Evolutionary conservation across 2,888 invertebrate genomes (phyloP).

Genomic region (Dexiosoma caninum): DNA sequence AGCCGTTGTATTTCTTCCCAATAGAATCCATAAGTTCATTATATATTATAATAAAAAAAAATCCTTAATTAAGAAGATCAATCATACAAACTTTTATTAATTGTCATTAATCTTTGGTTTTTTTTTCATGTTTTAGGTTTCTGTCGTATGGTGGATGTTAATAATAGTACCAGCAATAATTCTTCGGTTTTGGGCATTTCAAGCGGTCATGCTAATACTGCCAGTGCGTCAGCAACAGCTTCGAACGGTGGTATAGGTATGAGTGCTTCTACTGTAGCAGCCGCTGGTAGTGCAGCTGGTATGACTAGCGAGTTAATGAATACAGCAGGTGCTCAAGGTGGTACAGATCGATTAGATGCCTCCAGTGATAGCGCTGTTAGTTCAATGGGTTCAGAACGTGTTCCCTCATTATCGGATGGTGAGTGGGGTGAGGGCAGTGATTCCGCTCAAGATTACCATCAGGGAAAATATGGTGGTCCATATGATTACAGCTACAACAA

Average conservation of each 20-base stretch:
- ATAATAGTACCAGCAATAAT: constrained; percentile 77
- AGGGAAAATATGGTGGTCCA: constrained; percentile 78
- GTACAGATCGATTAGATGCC: constrained; percentile 86
- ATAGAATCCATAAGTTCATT: too few relatives aligned
- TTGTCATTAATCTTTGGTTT: too few relatives aligned
- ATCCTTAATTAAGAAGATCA: too few relatives aligned
- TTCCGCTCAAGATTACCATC: constrained; percentile 88
- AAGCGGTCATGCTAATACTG: constrained; percentile 68
- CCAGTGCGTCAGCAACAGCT: constrained; percentile 64
- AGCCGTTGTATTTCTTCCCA: too few relatives aligned
- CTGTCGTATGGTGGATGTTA: constrained; percentile 88
- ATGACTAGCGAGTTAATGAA: constrained; percentile 72
- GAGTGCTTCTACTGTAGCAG: constrained; percentile 65
- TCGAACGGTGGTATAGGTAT: constrained; percentile 60
- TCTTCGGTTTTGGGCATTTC: constrained; percentile 74
- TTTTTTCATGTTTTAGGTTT: constrained; percentile 80
- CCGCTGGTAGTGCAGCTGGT: constrained; percentile 69
- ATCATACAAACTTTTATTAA: not conserved
- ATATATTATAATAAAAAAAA: too few relatives aligned
- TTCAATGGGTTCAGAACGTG: constrained; percentile 94
- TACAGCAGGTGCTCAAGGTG: constrained; percentile 70
- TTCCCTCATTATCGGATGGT: constrained; percentile 91
- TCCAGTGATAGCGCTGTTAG: constrained; percentile 95
- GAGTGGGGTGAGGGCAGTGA: constrained; percentile 96
- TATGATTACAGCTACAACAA: constrained; percentile 84